Conservation (phyloP, 2,888 invertebrate genomes). For the Trichogramma dendrolimi region DNA sequence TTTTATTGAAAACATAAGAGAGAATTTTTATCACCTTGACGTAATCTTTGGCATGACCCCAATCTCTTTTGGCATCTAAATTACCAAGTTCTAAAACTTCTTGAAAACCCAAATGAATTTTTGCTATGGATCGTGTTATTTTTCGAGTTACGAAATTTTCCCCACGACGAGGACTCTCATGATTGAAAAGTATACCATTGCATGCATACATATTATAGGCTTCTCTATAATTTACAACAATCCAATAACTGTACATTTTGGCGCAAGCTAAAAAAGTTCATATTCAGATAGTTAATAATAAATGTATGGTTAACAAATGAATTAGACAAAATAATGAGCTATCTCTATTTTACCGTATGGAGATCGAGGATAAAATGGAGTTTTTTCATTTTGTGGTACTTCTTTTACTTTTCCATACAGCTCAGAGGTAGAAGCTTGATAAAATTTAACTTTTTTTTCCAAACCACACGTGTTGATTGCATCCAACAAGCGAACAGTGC, state of each 20-base stretch:
- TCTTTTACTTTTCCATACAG: conserved; percentile 90
- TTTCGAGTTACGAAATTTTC: conserved; percentile 99
- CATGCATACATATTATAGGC: conserved; percentile 94
- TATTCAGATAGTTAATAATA: not conserved
- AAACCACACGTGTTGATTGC: conserved; percentile 86
- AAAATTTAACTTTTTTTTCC: conserved; percentile 77
- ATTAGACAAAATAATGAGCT: conserved; percentile 8
- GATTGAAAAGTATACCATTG: conserved; percentile 94
- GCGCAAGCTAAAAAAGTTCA: conserved; percentile 71
- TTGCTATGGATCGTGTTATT: conserved; percentile 95
- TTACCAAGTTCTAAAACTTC: conserved; percentile 87
- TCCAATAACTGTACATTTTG: conserved; percentile 94
- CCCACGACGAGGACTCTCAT: conserved; percentile 91
- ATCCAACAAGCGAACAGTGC: conserved; percentile 84
- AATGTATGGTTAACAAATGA: not conserved
- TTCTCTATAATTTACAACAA: conserved; percentile 90
- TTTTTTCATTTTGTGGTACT: conserved; percentile 89
- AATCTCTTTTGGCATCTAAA: conserved; percentile 91
- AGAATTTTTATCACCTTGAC: conserved; percentile 65
- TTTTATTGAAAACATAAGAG: conserved; percentile 8
- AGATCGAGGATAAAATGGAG: conserved; percentile 93
- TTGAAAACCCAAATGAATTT: conserved; percentile 85
- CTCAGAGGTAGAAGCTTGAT: conserved; percentile 95
- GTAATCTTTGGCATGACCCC: conserved; percentile 97
- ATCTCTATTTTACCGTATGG: conserved; percentile 75